Evolutionary conservation across 2,888 invertebrate genomes (phyloP), one percentile per base, ranked within the genome.

Genomic region (Rambutsinella grinnellia): DNA sequence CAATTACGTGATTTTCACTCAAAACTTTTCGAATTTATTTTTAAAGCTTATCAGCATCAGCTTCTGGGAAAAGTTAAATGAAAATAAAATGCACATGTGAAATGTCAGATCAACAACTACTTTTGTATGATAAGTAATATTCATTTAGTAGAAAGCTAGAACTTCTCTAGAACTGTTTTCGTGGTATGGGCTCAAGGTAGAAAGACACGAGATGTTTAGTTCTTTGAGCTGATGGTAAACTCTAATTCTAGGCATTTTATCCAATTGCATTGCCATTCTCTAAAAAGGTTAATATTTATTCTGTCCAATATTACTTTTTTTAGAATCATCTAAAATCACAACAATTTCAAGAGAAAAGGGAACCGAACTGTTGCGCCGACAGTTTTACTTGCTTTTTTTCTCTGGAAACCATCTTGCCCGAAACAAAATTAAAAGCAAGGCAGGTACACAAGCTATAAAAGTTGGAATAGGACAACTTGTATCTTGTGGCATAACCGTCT

Each of bases 401-500:
- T 36, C 36, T 36, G 36, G 36, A 36, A 13, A 36, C n/a, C n/a
- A n/a, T n/a, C n/a, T n/a, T n/a, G n/a, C n/a, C n/a, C n/a, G n/a
- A n/a, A n/a, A n/a, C n/a, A n/a, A 47, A 47, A 28, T 28, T 28
- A 28, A 36, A 36, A 36, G 17, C 28, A 60, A 28, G 36, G 5
- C 36, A 36, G 36, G 36, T 36, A 36, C 36, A 8, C 36, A 36
- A 36, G 36, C 36, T 26, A 36, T 26, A 36, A n/a, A 36, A 36
- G 13, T 36, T 8, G 36, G 13, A 36, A 36, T 36, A n/a, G n/a
- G 57, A 56, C 65, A 62, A 36, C 17, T 61, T 51, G 46, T 44
- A 66, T 49, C 56, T 57, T 26, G 56, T 44, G 19, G 44, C 23
- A 21, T 71, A 6, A 54, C 56, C 74, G 61, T 67, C 54, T 74